These are phyloP conservation scores for Myrmophylax atrothorax DNA, from an alignment of 2,113 vertebrate species.

Conservation along the genomic window DNA sequence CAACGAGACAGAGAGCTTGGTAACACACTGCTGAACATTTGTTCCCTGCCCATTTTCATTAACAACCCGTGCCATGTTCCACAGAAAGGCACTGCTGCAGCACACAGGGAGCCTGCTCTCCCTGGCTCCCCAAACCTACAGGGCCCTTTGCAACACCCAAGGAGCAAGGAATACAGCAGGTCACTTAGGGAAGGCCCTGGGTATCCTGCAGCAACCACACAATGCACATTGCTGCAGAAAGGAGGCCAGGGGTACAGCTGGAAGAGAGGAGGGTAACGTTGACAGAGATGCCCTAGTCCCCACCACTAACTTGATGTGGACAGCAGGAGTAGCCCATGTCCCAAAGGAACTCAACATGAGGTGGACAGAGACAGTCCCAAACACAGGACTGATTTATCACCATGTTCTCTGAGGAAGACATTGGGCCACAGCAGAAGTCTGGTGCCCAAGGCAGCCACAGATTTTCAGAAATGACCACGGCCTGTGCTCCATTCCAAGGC, in stretches of 20 bases:
- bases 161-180: neutral
- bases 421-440: neutral
- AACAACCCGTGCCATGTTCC: fast-evolving
- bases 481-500: neutral
- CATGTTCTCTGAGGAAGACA: neutral
- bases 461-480: neutral
- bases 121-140: neutral
- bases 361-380: neutral
- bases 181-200: neutral
- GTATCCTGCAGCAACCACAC: neutral
- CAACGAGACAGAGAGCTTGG: neutral
- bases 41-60: neutral
- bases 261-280: neutral
- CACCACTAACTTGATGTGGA: neutral
- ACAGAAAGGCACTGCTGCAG: neutral
- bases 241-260: neutral
- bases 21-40: neutral
- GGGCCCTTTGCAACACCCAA: neutral
- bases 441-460: neutral
- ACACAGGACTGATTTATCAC: neutral
- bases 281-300: neutral
- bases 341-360: neutral
- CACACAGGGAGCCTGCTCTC: neutral
- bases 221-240: neutral
- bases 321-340: neutral